These are phyloP conservation scores for Tetranychus piercei DNA, from an alignment of 2,888 invertebrate genomes.

Conservation along the genomic window DNA sequence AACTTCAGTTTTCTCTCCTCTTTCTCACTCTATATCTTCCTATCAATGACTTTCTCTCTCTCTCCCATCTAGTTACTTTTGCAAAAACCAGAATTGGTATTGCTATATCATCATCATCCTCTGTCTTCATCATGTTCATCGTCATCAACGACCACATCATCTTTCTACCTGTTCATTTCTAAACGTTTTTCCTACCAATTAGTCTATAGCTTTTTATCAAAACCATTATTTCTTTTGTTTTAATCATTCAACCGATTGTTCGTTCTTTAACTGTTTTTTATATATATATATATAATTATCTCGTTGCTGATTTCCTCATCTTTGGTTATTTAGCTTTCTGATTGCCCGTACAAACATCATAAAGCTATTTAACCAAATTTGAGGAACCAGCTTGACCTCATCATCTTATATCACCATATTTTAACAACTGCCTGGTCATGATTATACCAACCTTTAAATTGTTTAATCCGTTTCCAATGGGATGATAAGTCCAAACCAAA, in stretches of 20 bases:
- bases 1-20: not conserved
- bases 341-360: not conserved
- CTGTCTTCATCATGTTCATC: not conserved
- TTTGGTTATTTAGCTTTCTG: not conserved
- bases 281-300: not conserved
- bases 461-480: too few species aligned
- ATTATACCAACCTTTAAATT: too few species aligned
- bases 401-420: too few species aligned
- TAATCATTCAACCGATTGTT: too few species aligned
- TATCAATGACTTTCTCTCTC: constrained; percentile 13
- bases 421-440: too few species aligned
- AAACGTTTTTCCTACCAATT: not conserved
- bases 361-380: not conserved
- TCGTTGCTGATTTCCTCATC: not conserved
- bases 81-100: not conserved
- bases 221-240: too few species aligned
- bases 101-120: not conserved
- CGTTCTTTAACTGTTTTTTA: too few species aligned
- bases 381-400: not conserved
- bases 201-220: too few species aligned
- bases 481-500: too few species aligned
- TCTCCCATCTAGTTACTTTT: not conserved
- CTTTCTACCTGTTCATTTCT: not conserved
- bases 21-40: constrained; percentile 9
- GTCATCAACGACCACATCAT: not conserved